A percentile compares a stretch with the other conserved stretches of the same genome.
Conservation (phyloP, 2,113 vertebrate species). For the Ailuropoda melanoleuca region DNA sequence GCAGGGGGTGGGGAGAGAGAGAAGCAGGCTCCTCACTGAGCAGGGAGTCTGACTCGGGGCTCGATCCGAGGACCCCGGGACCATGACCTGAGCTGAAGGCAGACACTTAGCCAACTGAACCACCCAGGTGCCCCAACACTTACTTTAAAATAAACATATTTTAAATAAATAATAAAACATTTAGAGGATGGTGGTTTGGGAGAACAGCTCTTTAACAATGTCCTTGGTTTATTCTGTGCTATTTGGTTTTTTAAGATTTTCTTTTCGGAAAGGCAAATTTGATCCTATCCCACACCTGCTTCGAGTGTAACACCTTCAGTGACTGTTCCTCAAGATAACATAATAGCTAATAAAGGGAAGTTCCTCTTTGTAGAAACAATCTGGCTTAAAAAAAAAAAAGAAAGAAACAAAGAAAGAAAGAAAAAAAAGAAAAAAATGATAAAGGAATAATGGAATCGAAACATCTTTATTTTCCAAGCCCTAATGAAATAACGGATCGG, state of each 20-base stretch:
- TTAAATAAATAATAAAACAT: neutral
- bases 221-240: neutral
- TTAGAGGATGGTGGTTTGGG: neutral
- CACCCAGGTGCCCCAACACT: too few relatives aligned
- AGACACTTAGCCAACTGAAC: too few relatives aligned
- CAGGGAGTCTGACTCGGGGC: too few relatives aligned
- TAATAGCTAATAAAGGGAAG: neutral
- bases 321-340: neutral
- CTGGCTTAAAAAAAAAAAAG: neutral
- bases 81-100: too few relatives aligned
- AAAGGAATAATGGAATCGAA: neutral
- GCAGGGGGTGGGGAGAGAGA: too few relatives aligned
- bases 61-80: too few relatives aligned
- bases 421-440: neutral
- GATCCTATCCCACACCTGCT: neutral
- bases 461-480: neutral
- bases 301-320: neutral
- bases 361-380: neutral
- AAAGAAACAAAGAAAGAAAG: neutral
- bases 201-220: neutral
- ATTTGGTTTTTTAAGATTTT: neutral
- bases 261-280: neutral
- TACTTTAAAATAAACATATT: neutral
- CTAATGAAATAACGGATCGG: neutral
- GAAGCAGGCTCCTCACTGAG: too few relatives aligned